These are phyloP conservation scores for Luscinia luscinia DNA, from an alignment of 2,797 vertebrate genomes.

Conservation along the genomic window DNA sequence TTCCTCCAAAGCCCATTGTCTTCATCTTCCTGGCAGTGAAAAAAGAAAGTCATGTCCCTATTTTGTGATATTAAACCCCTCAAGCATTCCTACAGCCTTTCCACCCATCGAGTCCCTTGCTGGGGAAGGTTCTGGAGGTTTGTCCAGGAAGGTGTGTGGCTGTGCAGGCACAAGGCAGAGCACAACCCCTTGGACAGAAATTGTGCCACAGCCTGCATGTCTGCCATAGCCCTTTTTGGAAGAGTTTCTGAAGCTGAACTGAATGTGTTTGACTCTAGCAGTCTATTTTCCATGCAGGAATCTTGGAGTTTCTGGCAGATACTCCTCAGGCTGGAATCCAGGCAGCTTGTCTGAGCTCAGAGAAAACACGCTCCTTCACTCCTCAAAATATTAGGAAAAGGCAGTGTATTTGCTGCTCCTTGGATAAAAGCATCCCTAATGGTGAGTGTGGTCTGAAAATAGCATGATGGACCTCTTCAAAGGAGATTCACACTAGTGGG, in stretches of 20 bases:
- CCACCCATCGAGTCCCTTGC: fast-evolving
- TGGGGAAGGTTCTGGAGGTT: neutral
- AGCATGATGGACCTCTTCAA: neutral
- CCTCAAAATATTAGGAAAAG: neutral
- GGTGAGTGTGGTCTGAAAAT: neutral
- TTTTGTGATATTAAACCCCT: neutral
- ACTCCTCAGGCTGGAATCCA: neutral
- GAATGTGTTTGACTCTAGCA: neutral
- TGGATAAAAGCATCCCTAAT: neutral
- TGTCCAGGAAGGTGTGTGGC: neutral
- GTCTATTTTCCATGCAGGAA: neutral
- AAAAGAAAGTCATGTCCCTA: neutral
- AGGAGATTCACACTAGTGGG: neutral
- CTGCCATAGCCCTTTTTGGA: neutral
- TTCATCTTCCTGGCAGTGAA: neutral
- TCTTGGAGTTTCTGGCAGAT: neutral
- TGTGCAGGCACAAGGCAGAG: neutral
- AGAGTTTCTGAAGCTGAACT: neutral
- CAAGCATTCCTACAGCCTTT: neutral
- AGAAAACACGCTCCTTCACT: neutral
- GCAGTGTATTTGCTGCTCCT: neutral
- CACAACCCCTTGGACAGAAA: neutral
- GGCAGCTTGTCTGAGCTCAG: neutral
- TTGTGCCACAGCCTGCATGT: neutral
- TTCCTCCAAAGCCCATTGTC: neutral